These are phyloP conservation scores for Drosophila punjabiensis DNA, from an alignment of 1,140 invertebrate species.

Conservation along the genomic window DNA sequence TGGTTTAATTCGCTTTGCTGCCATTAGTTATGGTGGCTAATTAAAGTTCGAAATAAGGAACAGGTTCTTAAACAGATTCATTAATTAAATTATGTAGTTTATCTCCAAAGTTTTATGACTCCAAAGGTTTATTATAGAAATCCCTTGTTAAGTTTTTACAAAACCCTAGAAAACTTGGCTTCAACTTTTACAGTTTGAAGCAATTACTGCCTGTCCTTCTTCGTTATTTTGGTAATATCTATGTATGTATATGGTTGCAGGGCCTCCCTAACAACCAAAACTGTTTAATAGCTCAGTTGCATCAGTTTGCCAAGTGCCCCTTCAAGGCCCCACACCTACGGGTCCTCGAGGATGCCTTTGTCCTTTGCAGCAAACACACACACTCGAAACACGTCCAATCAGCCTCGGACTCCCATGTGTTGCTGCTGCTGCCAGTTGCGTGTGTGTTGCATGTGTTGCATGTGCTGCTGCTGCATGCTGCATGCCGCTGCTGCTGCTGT, in stretches of 20 bases:
- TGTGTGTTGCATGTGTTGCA: constrained; percentile 4
- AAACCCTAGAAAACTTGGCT: neutral
- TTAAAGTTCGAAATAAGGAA: neutral
- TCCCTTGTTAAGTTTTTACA: neutral
- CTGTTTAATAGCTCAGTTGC: constrained; percentile 28
- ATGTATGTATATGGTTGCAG: neutral
- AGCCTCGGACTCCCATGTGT: constrained; percentile 25
- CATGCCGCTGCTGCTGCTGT: too few species aligned
- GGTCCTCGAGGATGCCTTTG: constrained; percentile 18
- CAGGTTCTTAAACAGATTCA: too few species aligned
- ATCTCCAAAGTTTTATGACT: too few species aligned
- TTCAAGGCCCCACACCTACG: constrained; percentile 9
- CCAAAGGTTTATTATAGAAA: neutral
- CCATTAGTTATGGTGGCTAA: neutral
- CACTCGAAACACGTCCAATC: constrained; percentile 45
- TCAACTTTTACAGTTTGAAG: neutral
- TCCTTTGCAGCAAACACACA: constrained; percentile 27
- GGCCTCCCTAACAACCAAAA: neutral
- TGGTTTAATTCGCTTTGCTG: constrained; percentile 1
- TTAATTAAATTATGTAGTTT: too few species aligned
- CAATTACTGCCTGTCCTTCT: neutral
- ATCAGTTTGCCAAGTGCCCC: constrained; percentile 8
- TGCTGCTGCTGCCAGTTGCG: too few species aligned
- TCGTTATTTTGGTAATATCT: constrained; percentile 29
- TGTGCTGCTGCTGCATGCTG: constrained; percentile 4